Evolutionary conservation across 2,797 vertebrate species (phyloP).

Genomic region (Crypturellus tataupa): DNA sequence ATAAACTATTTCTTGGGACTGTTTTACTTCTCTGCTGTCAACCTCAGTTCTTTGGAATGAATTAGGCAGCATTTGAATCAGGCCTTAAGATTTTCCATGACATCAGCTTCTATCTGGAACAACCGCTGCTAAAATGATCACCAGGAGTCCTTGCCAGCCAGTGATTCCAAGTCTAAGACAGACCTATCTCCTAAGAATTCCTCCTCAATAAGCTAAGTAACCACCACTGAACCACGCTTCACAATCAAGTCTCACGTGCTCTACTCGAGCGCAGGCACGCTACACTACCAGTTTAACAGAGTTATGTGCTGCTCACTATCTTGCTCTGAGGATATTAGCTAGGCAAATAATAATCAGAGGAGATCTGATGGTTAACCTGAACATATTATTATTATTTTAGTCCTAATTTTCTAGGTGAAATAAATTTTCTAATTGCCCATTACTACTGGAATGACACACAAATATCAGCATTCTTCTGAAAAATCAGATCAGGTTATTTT

Average conservation of each 20-base stretch:
- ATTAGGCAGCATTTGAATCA: not conserved
- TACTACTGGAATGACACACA: not conserved
- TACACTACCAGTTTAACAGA: not conserved
- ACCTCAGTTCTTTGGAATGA: not conserved
- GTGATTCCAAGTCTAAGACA: not conserved
- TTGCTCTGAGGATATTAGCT: accelerated
- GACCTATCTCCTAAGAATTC: not conserved
- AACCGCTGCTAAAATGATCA: not conserved
- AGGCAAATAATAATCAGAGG: not conserved
- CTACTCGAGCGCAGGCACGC: not conserved
- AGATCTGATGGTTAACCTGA: constrained; percentile 54
- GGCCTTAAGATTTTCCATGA: not conserved
- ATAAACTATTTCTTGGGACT: not conserved
- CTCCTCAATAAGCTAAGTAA: not conserved
- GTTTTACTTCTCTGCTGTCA: not conserved
- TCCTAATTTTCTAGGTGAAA: not conserved
- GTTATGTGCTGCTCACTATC: too few species aligned
- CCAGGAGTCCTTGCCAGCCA: not conserved
- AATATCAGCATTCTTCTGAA: not conserved
- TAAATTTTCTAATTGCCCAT: not conserved
- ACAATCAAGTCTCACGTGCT: not conserved
- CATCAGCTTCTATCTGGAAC: not conserved
- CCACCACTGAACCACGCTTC: not conserved
- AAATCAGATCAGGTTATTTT: not conserved
- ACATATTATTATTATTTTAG: not conserved